Evolutionary conservation across 92 coral and sea anemone species (phyloP).

Genomic region (Palythoa heliodiscus): DNA sequence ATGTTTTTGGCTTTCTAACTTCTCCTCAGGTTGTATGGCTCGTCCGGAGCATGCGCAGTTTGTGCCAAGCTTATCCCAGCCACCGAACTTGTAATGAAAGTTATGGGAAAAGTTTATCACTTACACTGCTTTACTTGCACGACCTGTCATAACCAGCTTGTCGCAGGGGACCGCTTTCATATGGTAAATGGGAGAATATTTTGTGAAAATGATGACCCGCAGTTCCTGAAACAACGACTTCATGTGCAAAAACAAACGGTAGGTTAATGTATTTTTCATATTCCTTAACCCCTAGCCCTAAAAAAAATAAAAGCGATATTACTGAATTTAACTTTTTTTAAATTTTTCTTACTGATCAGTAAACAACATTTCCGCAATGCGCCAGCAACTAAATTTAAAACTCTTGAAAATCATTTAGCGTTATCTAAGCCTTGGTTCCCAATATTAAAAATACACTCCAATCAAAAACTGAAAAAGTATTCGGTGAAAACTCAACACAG

Average conservation of each 20-base stretch:
- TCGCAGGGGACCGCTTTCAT: conserved; percentile 97
- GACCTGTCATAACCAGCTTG: conserved; percentile 92
- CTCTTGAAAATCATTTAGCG: neutral
- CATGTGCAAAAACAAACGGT: conserved; percentile 93
- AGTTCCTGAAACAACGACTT: conserved; percentile 76
- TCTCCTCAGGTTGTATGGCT: conserved; percentile 85
- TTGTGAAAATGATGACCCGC: conserved; percentile 96
- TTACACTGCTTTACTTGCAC: conserved; percentile 94
- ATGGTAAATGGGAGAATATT: conserved; percentile 95
- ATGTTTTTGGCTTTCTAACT: neutral
- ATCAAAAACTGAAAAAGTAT: neutral
- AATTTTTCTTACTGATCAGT: neutral
- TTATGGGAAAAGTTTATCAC: conserved; percentile 95
- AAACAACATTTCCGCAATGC: neutral
- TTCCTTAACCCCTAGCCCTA: neutral
- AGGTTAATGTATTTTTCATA: conserved; percentile 29
- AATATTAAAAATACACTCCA: neutral
- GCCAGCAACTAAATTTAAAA: neutral
- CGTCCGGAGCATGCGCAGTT: conserved; percentile 99
- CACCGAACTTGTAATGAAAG: conserved; percentile 98
- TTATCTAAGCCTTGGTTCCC: neutral
- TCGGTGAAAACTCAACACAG: neutral
- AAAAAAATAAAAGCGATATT: conserved; percentile 12
- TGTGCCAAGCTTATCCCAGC: conserved; percentile 97
- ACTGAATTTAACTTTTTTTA: neutral